A percentile compares a stretch with the other conserved stretches of the same genome.
phyloP scores from a whole-genome alignment of 2,113 vertebrate genomes.

The Siphamia tubifer region DNA sequence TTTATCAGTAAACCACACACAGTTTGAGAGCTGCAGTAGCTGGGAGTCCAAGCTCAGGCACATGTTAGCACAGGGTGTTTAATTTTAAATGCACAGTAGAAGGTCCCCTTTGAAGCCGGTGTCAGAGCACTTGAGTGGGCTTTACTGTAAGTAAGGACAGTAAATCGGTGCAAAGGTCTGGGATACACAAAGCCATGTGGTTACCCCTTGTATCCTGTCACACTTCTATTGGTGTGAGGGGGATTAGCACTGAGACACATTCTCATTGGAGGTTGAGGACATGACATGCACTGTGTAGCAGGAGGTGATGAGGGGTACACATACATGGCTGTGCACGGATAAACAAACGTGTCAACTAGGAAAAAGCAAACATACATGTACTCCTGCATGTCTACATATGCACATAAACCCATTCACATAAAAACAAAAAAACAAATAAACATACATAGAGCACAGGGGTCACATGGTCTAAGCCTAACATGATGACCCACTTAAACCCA shows the following conservation, averaged over 20 bases:
- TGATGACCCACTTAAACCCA: constrained; percentile 42
- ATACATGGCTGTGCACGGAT: background rate
- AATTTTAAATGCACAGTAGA: constrained; percentile 66
- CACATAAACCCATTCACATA: constrained; percentile 25
- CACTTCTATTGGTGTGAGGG: constrained; percentile 60
- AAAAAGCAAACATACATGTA: constrained; percentile 32
- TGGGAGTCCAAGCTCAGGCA: constrained; percentile 5
- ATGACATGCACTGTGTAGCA: constrained; percentile 51
- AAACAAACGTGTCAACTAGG: constrained; percentile 16
- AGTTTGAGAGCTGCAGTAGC: background rate
- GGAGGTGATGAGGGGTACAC: constrained; percentile 31
- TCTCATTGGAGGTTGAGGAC: constrained; percentile 73
- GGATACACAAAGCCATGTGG: constrained; percentile 70
- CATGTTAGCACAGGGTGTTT: constrained; percentile 47
- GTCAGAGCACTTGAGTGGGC: constrained; percentile 65
- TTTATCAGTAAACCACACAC: constrained; percentile 33
- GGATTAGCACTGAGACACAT: constrained; percentile 68
- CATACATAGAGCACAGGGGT: constrained; percentile 9
- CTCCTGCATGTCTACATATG: constrained; percentile 16
- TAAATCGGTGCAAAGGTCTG: constrained; percentile 74
- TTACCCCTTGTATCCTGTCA: constrained; percentile 73
- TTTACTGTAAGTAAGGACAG: constrained; percentile 73
- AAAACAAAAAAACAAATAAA: constrained; percentile 1
- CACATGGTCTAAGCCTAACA: constrained; percentile 32
- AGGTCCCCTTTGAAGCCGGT: constrained; percentile 64